Percentiles rank a stretch among this genome's conserved stretches.
Conservation (phyloP, 35 echinoderm and acorn worm genomes). For the Ptychodera flava region DNA sequence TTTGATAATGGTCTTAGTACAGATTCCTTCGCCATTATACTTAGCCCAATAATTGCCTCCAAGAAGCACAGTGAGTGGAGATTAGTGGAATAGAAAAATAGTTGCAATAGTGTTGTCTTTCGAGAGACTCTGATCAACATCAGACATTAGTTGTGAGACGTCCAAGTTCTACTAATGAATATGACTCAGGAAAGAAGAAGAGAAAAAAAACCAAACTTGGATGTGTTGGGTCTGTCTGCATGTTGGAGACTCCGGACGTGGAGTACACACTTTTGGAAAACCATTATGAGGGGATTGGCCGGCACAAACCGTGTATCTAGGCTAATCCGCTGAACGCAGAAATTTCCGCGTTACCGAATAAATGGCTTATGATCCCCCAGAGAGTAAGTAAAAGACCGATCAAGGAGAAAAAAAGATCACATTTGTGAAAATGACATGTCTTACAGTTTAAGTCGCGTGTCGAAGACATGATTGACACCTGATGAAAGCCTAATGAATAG, state of each 20-base stretch:
- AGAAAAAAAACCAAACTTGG: not conserved
- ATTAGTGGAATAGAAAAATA: not conserved
- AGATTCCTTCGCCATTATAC: not conserved
- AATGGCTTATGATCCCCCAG: too few species aligned
- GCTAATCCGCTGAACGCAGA: too few species aligned
- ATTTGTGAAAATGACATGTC: too few species aligned
- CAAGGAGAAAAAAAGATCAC: too few species aligned
- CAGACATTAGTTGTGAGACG: not conserved
- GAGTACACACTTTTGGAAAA: not conserved
- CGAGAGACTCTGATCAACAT: not conserved
- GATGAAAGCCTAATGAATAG: too few species aligned
- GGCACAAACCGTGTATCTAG: too few species aligned
- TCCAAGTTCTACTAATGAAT: not conserved
- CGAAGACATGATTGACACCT: too few species aligned
- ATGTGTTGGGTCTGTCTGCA: not conserved
- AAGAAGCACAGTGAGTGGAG: not conserved
- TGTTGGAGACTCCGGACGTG: not conserved
- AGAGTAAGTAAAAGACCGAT: too few species aligned
- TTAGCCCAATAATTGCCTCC: not conserved
- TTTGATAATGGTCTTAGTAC: not conserved
- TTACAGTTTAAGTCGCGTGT: too few species aligned
- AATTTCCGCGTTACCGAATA: too few species aligned
- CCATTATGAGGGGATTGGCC: too few species aligned
- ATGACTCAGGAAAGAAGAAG: not conserved
- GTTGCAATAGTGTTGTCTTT: not conserved